Base-by-base conservation (phyloP, 2,113 vertebrate genomes). In the Colossoma macropomum region DNA sequence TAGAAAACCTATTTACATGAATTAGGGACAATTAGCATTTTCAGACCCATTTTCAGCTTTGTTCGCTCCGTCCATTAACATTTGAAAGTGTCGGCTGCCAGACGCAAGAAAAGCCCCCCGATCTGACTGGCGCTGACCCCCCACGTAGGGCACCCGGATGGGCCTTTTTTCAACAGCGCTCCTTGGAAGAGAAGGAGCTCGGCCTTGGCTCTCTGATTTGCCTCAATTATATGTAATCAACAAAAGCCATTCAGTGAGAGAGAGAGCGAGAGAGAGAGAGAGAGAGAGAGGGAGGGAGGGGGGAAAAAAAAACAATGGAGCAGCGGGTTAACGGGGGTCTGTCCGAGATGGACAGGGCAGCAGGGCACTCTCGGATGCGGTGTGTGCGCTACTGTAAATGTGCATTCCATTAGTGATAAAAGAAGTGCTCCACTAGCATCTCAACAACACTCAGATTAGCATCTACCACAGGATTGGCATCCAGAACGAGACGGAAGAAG, bases 1-100 rank as follows among this genome's bases (percentile, higher is more conserved):
- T 93, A 94, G 90, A 92, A 93, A 94, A 91, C 84, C 94, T 92
- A 95, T 94, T 95, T 94, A 94, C 93, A 93, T 93, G 92, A 94
- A 94, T 94, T 94, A 94, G 90, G 89, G 91, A 94, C 91, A 94
- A 94, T 94, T 94, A 95, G 91, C 93, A 94, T 93, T 94, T 95
- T 93, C 91, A 94, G 92, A 91, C 90, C 93, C 91, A 94, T 92
- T 94, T 93, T 90, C 91, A 19, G 90, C 92, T 95, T 94, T 94
- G 93, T 92, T 91, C 91, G 83, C 91, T 89, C 88, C 85, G 84
- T 90, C 92, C 92, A 95, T 95, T 95, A 94, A 93, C 93, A 94
- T 93, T 95, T 94, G 88, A 94, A 94, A 94, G 92, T 95, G 92
- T 93, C 89, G 90, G 89, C 92, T 93, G 92, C 87, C 91, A 93